These are phyloP conservation scores for Heliconius congener DNA, from an alignment of 1,140 invertebrate species.

Conservation along the genomic window DNA sequence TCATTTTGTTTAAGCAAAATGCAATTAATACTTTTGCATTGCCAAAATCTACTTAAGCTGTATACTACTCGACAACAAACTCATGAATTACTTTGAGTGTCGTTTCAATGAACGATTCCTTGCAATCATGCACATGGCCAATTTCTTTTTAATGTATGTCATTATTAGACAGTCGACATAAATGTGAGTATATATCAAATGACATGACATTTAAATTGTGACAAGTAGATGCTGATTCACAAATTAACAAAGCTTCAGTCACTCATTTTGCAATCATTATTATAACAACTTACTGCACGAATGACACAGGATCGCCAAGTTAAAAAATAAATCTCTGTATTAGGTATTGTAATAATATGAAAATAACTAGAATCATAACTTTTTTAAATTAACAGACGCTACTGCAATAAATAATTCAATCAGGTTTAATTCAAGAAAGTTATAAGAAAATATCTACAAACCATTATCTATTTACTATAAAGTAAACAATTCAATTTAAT, in stretches of 20 bases:
- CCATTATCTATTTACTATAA: background rate
- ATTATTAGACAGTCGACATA: conserved; percentile 16
- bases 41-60: conserved; percentile 55
- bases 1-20: conserved; percentile 36
- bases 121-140: conserved; percentile 62
- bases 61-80: conserved; percentile 45
- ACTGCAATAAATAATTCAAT: background rate
- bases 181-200: conserved; percentile 19
- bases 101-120: conserved; percentile 42
- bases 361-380: background rate
- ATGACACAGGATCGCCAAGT: conserved; percentile 55
- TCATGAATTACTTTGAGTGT: conserved; percentile 34
- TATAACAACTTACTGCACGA: conserved; percentile 49
- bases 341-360: conserved; percentile 65
- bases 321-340: conserved; percentile 48
- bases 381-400: background rate
- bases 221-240: conserved; percentile 37
- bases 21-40: conserved; percentile 36
- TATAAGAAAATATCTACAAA: background rate
- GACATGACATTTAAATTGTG: conserved; percentile 32
- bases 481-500: background rate
- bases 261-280: conserved; percentile 47
- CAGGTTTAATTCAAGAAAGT: background rate
- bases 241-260: conserved; percentile 48
- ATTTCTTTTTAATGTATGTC: conserved; percentile 16